phyloP scores from a whole-genome alignment of 1,140 invertebrate species.

The Tribolium madens region DNA sequence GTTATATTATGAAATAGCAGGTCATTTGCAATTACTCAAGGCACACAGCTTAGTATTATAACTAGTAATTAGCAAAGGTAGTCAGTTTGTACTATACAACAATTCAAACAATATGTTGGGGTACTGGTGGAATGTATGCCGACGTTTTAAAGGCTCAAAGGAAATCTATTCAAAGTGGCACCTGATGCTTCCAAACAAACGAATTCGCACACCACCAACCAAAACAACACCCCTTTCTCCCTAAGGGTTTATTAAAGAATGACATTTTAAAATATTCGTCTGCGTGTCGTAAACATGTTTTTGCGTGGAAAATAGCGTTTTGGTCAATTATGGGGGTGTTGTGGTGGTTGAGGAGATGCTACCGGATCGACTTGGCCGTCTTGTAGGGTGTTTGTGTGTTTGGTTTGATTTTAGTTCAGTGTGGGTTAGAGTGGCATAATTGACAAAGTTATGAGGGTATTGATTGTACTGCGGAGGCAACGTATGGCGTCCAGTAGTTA shows the following conservation, averaged over 20 bases:
- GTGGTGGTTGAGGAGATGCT: background rate
- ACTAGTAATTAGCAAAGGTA: slow-evolving; percentile 67
- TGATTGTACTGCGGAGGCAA: slow-evolving; percentile 45
- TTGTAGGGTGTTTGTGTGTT: slow-evolving; percentile 15
- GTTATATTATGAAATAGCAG: slow-evolving; percentile 64
- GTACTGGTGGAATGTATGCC: slow-evolving; percentile 33
- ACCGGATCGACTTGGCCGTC: slow-evolving; percentile 25
- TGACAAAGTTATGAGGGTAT: slow-evolving; percentile 45
- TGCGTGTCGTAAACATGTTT: background rate
- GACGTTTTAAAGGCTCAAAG: slow-evolving; percentile 22
- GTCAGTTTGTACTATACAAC: slow-evolving; percentile 66
- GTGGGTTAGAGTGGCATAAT: slow-evolving; percentile 42
- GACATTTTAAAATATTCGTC: background rate
- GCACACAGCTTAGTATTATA: slow-evolving; percentile 66
- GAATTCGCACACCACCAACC: slow-evolving; percentile 11
- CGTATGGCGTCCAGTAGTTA: slow-evolving; percentile 43
- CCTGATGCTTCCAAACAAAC: slow-evolving; percentile 29
- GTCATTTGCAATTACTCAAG: slow-evolving; percentile 67
- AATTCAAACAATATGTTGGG: slow-evolving; percentile 62
- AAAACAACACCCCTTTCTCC: background rate
- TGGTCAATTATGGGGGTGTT: background rate
- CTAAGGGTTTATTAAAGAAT: background rate
- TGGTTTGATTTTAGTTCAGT: slow-evolving; percentile 21
- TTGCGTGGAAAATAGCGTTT: background rate
- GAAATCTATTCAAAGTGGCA: slow-evolving; percentile 43